phyloP scores from a whole-genome alignment of 2,113 vertebrate species.

The Rhizomys pruinosus region DNA sequence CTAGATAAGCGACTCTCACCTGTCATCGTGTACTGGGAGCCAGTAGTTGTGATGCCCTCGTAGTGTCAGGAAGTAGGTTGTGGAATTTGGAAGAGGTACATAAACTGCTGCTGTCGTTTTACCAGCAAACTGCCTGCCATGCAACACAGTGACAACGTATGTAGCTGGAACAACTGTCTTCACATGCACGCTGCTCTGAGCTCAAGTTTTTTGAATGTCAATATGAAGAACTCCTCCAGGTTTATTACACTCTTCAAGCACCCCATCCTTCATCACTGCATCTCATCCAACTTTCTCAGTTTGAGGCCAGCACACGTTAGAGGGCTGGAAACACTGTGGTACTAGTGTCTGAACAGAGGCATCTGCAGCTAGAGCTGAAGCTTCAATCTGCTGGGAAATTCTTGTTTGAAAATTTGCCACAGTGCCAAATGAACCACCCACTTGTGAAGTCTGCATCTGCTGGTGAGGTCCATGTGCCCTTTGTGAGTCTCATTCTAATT shows the following conservation, averaged over 20 bases:
- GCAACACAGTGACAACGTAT: background rate
- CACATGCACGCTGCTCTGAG: background rate
- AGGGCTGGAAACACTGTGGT: no score
- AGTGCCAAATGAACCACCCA: conserved; percentile 94
- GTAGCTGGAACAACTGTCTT: no score
- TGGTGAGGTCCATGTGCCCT: conserved; percentile 96
- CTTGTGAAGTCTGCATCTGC: conserved; percentile 95
- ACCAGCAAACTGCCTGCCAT: background rate
- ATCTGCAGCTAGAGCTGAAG: background rate
- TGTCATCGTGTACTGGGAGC: background rate
- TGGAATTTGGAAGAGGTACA: background rate
- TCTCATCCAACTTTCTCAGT: background rate
- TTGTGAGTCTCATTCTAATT: conserved; percentile 94
- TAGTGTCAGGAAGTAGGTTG: background rate
- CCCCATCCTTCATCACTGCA: background rate
- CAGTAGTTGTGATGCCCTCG: background rate
- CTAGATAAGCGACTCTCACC: background rate
- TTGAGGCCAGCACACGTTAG: background rate
- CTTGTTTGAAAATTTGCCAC: conserved; percentile 86
- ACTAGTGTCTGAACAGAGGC: background rate
- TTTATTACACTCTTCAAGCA: background rate
- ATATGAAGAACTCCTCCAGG: background rate
- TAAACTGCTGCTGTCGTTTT: rapidly evolving
- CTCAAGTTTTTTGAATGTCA: background rate
- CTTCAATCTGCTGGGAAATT: background rate